These are phyloP conservation scores for Bufo bufo DNA, from an alignment of 2,113 vertebrate species.

Conservation along the genomic window DNA sequence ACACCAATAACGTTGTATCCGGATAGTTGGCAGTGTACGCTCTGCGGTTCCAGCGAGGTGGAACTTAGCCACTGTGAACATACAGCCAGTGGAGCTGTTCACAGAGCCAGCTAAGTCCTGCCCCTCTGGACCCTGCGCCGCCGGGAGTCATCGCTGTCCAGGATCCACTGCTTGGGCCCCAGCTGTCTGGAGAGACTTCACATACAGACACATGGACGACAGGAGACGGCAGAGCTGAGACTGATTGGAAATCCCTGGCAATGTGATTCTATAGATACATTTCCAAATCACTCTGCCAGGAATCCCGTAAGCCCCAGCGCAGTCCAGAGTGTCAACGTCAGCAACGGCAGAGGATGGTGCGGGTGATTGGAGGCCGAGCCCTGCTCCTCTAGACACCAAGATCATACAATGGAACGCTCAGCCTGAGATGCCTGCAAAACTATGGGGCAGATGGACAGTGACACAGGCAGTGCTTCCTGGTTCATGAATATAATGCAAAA, in stretches of 20 bases:
- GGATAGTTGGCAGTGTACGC: too few relatives aligned
- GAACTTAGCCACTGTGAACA: constrained; percentile 92
- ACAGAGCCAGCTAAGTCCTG: constrained; percentile 84
- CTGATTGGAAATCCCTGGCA: constrained; percentile 90
- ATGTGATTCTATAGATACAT: constrained; percentile 84
- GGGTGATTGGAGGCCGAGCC: constrained; percentile 25
- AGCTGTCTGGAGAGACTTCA: constrained; percentile 22
- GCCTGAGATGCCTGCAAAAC: constrained; percentile 45
- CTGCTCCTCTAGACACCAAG: background rate
- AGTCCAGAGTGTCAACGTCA: background rate
- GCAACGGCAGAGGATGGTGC: constrained; percentile 57
- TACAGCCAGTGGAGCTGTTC: constrained; percentile 77
- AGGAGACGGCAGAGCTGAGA: constrained; percentile 61
- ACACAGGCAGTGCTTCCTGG: too few relatives aligned
- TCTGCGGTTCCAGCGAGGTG: constrained; percentile 69
- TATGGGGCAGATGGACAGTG: too few relatives aligned
- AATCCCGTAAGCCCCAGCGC: constrained; percentile 78
- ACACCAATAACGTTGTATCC: too few relatives aligned
- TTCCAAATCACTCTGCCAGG: constrained; percentile 87
- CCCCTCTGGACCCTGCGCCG: constrained; percentile 74
- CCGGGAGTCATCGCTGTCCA: background rate
- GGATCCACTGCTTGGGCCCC: background rate
- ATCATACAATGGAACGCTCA: background rate
- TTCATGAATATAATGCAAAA: rapidly evolving
- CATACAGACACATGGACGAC: background rate